These are phyloP conservation scores for Calliphora vomitoria DNA, from an alignment of 2,888 invertebrate genomes.

Conservation along the genomic window DNA sequence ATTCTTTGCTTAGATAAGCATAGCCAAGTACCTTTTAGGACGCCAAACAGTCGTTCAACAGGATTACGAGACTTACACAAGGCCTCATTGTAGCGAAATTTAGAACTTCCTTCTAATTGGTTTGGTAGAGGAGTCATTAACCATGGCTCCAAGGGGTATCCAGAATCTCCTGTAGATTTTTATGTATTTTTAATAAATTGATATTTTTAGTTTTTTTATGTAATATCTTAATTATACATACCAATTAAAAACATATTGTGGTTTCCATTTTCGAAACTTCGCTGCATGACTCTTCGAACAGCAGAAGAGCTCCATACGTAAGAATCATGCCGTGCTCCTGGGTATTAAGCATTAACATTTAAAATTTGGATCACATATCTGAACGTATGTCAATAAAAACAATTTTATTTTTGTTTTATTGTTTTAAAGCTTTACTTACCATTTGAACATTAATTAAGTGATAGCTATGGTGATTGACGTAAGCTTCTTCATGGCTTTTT, in stretches of 20 bases:
- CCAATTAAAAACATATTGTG: slow-evolving; percentile 7
- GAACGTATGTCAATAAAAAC: neutral
- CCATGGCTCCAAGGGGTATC: slow-evolving; percentile 3
- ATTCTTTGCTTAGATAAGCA: slow-evolving; percentile 17
- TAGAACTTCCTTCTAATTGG: slow-evolving; percentile 5
- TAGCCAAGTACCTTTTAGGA: slow-evolving; percentile 16
- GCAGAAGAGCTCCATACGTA: slow-evolving; percentile 28
- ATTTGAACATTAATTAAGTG: slow-evolving; percentile 32
- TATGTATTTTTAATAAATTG: neutral
- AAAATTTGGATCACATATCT: slow-evolving; percentile 22
- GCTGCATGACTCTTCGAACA: slow-evolving; percentile 28
- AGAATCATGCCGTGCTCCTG: slow-evolving; percentile 20
- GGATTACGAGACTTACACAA: slow-evolving; percentile 16
- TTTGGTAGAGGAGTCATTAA: slow-evolving; percentile 18
- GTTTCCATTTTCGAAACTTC: slow-evolving; percentile 26
- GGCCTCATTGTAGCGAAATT: slow-evolving; percentile 14
- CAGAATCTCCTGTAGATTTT: neutral
- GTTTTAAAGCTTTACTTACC: neutral
- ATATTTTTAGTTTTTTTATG: too few species aligned
- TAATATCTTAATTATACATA: neutral
- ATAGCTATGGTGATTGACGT: slow-evolving; percentile 3
- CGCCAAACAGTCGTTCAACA: slow-evolving; percentile 12
- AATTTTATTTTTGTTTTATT: neutral
- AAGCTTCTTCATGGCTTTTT: slow-evolving; percentile 33
- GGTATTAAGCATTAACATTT: slow-evolving; percentile 28